phyloP scores from a whole-genome alignment of 1,140 invertebrate genomes.

The Apis florea region DNA sequence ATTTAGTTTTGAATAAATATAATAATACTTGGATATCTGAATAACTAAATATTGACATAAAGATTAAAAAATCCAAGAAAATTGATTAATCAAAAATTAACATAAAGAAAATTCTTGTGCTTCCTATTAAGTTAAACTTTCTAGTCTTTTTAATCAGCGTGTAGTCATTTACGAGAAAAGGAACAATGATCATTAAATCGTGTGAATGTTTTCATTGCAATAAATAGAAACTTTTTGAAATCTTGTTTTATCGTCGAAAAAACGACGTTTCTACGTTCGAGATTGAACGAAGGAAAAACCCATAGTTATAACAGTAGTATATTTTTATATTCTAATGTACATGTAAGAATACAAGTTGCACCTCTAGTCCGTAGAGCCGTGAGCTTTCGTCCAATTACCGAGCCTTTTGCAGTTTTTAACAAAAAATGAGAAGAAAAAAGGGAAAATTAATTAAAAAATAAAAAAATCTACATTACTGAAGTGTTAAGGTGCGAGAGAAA shows the following conservation, averaged over 20 bases:
- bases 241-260: not conserved
- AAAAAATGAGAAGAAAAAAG: not conserved
- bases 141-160: not conserved
- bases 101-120: not conserved
- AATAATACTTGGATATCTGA: no score
- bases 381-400: constrained; percentile 37
- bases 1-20: no score
- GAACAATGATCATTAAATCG: not conserved
- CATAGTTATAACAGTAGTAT: constrained; percentile 39
- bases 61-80: not conserved
- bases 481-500: not conserved
- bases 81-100: not conserved
- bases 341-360: constrained; percentile 41
- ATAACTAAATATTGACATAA: no score
- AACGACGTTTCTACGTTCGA: constrained; percentile 42
- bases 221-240: not conserved
- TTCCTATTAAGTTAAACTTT: not conserved
- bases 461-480: not conserved
- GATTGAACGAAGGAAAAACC: constrained; percentile 15
- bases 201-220: not conserved
- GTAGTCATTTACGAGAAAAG: not conserved
- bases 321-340: constrained; percentile 56
- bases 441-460: no score
- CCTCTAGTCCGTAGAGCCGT: constrained; percentile 55
- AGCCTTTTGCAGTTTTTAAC: constrained; percentile 43